Evolutionary conservation across 2,888 invertebrate genomes (phyloP), one percentile per base, ranked within the genome.

Genomic region (Trachelus tabidus): DNA sequence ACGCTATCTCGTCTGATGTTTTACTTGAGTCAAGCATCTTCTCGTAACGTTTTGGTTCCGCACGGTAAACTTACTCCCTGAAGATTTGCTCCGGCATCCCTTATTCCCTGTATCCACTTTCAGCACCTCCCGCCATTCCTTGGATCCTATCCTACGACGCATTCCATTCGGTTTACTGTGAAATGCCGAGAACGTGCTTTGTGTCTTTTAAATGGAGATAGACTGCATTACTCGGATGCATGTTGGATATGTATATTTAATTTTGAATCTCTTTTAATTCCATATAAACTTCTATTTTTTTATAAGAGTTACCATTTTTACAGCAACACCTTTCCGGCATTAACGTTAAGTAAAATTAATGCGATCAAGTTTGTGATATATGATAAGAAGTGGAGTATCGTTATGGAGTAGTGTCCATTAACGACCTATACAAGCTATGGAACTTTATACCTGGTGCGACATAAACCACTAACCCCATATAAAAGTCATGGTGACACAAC

Each of bases 391-490:
- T 34, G 34, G 37, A 74, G 35, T 76, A 35, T 80, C 82, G 81
- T 84, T 79, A 83, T 75, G 80, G 83, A 83, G 86, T 84, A 83
- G 82, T 83, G 83, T 79, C 81, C 85, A 87, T 90, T 89, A 90
- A 88, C 81, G 83, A 80, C 76, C 56, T 77, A 79, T 86, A 88
- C 89, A 88, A 83, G 89, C 82, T 84, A 87, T 81, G 82, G 86
- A 85, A 86, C 88, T 91, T 90, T 89, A 89, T 90, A 90, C 91
- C 90, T 89, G 89, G 80, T 80, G 89, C 84, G 88, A 87, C 86
- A 84, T 85, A 85, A 86, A 85, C 84, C 81, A 83, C 83, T 81
- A 86, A 84, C 83, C 81, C 79, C 81, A 77, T 84, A 88, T 87
- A 89, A 88, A 89, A 86, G 83, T 85, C 81, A 81, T 79, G 80